These are phyloP conservation scores for Serranus cabrilla DNA, from an alignment of 2,797 vertebrate species.

Conservation along the genomic window DNA sequence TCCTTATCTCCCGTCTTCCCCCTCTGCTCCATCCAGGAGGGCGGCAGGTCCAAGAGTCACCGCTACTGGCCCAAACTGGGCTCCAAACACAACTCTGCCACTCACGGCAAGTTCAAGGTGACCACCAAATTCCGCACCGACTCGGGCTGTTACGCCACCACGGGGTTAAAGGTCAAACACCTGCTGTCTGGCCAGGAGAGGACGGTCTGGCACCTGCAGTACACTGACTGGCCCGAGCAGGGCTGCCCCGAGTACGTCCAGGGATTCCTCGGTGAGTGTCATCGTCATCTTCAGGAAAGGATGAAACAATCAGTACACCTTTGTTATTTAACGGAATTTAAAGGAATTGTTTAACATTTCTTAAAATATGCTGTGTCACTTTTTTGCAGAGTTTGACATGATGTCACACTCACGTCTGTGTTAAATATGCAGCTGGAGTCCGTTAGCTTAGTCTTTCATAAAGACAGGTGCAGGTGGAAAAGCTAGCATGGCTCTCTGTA, in stretches of 20 bases:
- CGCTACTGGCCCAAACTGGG: slow-evolving; percentile 99
- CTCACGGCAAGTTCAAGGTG: slow-evolving; percentile 98
- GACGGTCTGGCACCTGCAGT: slow-evolving; percentile 98
- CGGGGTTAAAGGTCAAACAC: slow-evolving; percentile 97
- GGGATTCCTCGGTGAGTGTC: slow-evolving; percentile 94
- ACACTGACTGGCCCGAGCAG: slow-evolving; percentile 98
- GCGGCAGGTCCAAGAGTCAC: slow-evolving; percentile 94
- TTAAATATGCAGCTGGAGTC: neutral
- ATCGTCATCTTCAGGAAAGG: neutral
- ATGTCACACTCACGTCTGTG: no score
- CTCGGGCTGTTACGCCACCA: slow-evolving; percentile 97
- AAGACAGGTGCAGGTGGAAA: neutral
- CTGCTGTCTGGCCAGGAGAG: slow-evolving; percentile 95
- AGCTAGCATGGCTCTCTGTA: no score
- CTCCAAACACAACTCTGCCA: slow-evolving; percentile 97
- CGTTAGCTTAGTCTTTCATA: neutral
- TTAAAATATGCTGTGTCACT: neutral
- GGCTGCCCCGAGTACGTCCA: slow-evolving; percentile 96
- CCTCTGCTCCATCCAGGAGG: slow-evolving; percentile 85
- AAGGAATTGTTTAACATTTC: neutral
- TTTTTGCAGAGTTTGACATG: neutral
- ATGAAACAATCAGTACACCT: neutral
- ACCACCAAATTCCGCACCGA: slow-evolving; percentile 98
- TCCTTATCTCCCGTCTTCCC: neutral
- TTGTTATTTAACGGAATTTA: neutral